A percentile compares a stretch with the other conserved stretches of the same genome.
These are phyloP conservation scores for Aplocera efformata DNA, from an alignment of 2,888 invertebrate genomes.

Conservation along the genomic window DNA sequence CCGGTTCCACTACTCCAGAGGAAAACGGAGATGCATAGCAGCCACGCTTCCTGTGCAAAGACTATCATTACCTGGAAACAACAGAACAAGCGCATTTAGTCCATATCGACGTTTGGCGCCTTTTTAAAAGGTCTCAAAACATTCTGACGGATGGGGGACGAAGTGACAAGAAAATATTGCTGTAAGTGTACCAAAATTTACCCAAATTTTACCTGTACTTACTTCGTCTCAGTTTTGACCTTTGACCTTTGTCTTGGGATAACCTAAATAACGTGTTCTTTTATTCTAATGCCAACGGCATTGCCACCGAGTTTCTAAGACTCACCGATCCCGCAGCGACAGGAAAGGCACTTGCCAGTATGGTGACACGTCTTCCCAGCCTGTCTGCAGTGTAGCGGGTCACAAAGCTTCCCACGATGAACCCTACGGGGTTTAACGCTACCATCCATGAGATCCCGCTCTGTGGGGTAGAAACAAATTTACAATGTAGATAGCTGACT, in stretches of 20 bases:
- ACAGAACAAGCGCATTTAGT: slow-evolving; percentile 1
- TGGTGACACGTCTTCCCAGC: slow-evolving; percentile 53
- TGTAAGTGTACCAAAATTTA: too few relatives aligned
- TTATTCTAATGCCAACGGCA: too few relatives aligned
- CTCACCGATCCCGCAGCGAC: slow-evolving; percentile 55
- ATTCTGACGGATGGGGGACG: too few relatives aligned
- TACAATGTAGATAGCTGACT: background rate
- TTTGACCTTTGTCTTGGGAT: too few relatives aligned
- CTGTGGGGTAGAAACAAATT: slow-evolving; percentile 32
- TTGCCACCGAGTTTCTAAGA: too few relatives aligned
- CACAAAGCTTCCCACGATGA: slow-evolving; percentile 54
- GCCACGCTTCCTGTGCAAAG: slow-evolving; percentile 56
- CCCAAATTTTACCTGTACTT: too few relatives aligned
- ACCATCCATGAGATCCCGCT: slow-evolving; percentile 55
- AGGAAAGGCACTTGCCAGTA: slow-evolving; percentile 55
- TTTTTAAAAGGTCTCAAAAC: too few relatives aligned
- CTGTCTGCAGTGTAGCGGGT: slow-evolving; percentile 54
- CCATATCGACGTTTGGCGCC: too few relatives aligned
- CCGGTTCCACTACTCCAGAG: slow-evolving; percentile 77
- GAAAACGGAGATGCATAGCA: slow-evolving; percentile 66
- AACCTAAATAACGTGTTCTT: too few relatives aligned
- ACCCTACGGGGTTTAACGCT: slow-evolving; percentile 54
- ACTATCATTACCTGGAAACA: slow-evolving; percentile 62
- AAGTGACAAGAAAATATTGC: too few relatives aligned
- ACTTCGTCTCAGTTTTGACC: too few relatives aligned